Evolutionary conservation across 2,888 invertebrate genomes (phyloP), one percentile per base, ranked within the genome.

Genomic region (Ypsolopha sequella): DNA sequence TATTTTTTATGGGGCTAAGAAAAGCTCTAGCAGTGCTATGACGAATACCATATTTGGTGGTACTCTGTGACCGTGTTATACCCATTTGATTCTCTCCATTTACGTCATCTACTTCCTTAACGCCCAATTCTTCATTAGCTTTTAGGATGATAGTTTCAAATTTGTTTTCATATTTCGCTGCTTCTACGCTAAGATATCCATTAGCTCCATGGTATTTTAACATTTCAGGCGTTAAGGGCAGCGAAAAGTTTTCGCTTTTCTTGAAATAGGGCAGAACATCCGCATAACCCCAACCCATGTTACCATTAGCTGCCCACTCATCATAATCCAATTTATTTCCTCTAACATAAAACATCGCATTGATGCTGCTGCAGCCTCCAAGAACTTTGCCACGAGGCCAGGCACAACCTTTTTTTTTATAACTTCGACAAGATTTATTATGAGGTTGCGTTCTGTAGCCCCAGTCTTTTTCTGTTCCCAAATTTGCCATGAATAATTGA

Each of bases 381-480:
- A 89, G 65, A 54, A 82, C 73, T 56, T 88, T 90, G 0, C 91
- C 91, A n/a, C 89, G 76, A 10, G 89, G 79, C 88, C 88, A 87
- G 6, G 60, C 61, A 24, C 62, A 62, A 44, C 61, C n/a, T 52
- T 62, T 43, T 48, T 56, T 52, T 55, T 55, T 61, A 33, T 70
- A 68, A 43, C 67, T 63, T 51, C 70, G 75, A 10, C 73, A 71
- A 50, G 57, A 57, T 49, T 67, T 60, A 36, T 69, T 62, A 48
- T 62, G 55, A 1, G 70, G 71, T 52, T 74, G 71, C 1, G 84
- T 80, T 51, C 72, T 67, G 62, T 84, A 88, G 48, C 45, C 38
- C 51, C 45, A 45, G 48, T 49, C 41, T 41, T 41, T 11, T 6
- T 11, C 41, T 7, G 49, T 41, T 10, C 41, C 35, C 41, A 49